Conservation (phyloP, 2,113 vertebrate genomes). For the Hoplias malabaricus region DNA sequence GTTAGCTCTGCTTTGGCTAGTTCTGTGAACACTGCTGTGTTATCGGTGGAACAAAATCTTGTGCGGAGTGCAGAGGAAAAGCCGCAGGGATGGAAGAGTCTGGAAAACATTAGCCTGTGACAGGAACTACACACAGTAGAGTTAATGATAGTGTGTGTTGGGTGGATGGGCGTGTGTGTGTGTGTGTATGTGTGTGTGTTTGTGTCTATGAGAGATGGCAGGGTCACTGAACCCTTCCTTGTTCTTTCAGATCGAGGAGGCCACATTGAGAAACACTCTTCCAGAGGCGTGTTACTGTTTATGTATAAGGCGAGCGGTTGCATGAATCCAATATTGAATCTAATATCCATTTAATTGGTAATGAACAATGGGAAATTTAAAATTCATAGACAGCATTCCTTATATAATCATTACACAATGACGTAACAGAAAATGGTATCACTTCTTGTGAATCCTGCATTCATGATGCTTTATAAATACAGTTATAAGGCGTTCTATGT, state of each 20-base stretch:
- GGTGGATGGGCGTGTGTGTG: neutral
- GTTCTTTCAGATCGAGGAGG: neutral
- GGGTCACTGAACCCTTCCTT: neutral
- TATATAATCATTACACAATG: too few species aligned
- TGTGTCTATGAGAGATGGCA: neutral
- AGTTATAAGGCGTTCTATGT: too few species aligned
- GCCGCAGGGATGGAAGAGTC: neutral
- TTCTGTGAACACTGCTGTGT: neutral
- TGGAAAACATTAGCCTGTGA: neutral
- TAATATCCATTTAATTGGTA: too few species aligned
- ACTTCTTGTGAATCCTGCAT: too few species aligned
- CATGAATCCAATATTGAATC: too few species aligned
- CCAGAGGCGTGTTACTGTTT: neutral
- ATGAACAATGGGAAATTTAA: too few species aligned
- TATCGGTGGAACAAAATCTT: neutral
- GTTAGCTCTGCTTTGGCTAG: neutral
- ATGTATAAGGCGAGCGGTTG: neutral
- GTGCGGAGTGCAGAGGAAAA: neutral
- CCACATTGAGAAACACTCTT: neutral
- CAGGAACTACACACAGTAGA: neutral
- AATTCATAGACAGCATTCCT: too few species aligned
- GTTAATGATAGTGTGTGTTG: slow-evolving; percentile 21
- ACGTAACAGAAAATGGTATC: too few species aligned
- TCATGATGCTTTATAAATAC: too few species aligned
- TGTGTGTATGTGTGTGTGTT: neutral